Conservation (phyloP, 2,797 vertebrate species). For the Lepus townsendii region DNA sequence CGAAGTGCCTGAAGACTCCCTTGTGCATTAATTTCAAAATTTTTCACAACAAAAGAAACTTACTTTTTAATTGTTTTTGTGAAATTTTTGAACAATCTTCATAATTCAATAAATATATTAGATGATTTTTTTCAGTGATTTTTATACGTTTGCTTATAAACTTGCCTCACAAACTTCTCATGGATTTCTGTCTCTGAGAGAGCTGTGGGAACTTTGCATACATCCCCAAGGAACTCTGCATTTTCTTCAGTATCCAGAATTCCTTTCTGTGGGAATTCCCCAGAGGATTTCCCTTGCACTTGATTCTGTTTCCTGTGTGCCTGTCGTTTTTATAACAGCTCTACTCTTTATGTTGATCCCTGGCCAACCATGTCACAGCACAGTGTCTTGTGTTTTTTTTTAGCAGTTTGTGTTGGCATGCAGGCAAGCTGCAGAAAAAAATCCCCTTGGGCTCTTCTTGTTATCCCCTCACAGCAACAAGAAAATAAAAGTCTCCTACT, state of each 20-base stretch:
- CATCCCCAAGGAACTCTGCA: constrained; percentile 14
- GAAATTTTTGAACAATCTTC: too few relatives aligned
- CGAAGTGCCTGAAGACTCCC: too few relatives aligned
- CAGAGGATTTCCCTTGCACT: not conserved
- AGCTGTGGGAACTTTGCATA: constrained; percentile 37
- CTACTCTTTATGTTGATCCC: constrained; percentile 49
- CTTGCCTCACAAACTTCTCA: constrained; percentile 47
- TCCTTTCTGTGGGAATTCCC: constrained; percentile 58
- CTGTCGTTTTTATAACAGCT: constrained; percentile 46
- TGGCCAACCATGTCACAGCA: constrained; percentile 49
- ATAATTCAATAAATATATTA: not conserved
- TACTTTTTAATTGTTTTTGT: too few relatives aligned
- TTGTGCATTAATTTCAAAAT: too few relatives aligned
- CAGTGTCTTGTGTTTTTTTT: not conserved
- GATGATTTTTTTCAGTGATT: not conserved
- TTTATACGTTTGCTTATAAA: not conserved
- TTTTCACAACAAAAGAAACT: too few relatives aligned
- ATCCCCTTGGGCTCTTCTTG: constrained; percentile 67
- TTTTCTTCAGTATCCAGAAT: constrained; percentile 56
- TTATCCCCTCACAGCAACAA: constrained; percentile 40
- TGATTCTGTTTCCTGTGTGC: constrained; percentile 46
- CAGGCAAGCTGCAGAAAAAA: constrained; percentile 64
- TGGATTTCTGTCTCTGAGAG: constrained; percentile 18
- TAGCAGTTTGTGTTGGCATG: constrained; percentile 57
- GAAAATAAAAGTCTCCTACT: constrained; percentile 65